Conservation (phyloP, 2,888 invertebrate genomes). For the Eurytoma californica region DNA sequence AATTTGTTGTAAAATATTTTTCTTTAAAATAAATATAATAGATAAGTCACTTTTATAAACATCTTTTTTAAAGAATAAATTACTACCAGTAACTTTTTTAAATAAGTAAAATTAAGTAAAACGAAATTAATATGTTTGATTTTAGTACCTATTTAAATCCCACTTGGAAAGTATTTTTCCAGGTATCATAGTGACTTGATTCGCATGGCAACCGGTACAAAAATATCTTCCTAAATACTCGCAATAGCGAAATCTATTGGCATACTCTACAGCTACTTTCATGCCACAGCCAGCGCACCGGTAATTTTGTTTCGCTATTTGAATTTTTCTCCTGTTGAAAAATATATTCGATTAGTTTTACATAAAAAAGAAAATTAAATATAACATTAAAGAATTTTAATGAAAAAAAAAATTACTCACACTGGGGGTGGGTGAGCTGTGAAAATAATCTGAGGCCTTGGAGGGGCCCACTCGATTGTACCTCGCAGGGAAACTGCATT, state of each 20-base stretch:
- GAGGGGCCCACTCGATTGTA: conserved; percentile 89
- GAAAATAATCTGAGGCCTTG: conserved; percentile 88
- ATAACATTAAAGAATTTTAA: background rate
- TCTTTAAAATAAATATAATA: conserved; percentile 1
- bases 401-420: conserved; percentile 75
- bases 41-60: no score
- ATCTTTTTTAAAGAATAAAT: conserved; percentile 10
- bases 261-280: conserved; percentile 84
- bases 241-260: conserved; percentile 86
- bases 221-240: conserved; percentile 90
- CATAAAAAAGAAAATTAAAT: background rate
- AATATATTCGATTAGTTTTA: conserved; percentile 12
- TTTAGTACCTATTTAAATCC: conserved; percentile 78
- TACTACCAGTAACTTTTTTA: background rate
- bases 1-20: conserved; percentile 2
- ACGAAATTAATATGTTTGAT: background rate
- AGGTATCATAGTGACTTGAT: conserved; percentile 84
- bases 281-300: conserved; percentile 91
- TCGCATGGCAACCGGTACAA: conserved; percentile 90
- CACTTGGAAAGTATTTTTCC: conserved; percentile 81
- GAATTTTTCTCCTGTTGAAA: conserved; percentile 77
- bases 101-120: background rate
- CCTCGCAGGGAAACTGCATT: conserved; percentile 80
- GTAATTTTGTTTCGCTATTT: conserved; percentile 85
- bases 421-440: conserved; percentile 83